phyloP scores from a whole-genome alignment of 2,888 invertebrate genomes.

The Eurytoma californica region DNA sequence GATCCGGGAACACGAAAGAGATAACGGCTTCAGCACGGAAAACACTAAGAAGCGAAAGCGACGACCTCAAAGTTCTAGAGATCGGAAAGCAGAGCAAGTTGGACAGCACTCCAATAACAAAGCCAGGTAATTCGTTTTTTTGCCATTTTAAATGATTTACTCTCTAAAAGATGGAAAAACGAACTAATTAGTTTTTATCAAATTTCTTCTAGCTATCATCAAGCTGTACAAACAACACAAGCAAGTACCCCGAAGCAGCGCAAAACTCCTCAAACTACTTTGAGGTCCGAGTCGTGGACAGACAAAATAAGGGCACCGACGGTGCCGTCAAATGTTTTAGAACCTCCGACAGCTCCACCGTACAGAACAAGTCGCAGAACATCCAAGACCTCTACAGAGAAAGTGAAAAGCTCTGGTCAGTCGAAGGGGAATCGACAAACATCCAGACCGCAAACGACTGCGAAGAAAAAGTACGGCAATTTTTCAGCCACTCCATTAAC shows the following conservation, averaged over 20 bases:
- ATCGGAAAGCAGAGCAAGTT: background rate
- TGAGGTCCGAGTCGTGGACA: background rate
- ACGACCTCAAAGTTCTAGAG: background rate
- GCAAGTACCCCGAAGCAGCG: background rate
- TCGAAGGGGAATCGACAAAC: background rate
- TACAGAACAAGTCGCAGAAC: background rate
- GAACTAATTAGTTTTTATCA: too few species aligned
- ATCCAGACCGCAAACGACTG: background rate
- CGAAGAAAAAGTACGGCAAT: constrained; percentile 10
- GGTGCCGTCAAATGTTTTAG: too few species aligned
- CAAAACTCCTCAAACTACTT: background rate
- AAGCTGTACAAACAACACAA: constrained; percentile 8
- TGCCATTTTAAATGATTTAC: background rate
- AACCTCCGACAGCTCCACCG: too few species aligned
- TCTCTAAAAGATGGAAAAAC: too few species aligned
- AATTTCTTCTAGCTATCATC: background rate
- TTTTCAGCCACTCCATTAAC: background rate
- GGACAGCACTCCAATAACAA: background rate
- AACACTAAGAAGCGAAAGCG: background rate
- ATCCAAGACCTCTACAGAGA: background rate
- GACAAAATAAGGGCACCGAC: too few species aligned
- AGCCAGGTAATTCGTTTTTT: constrained; percentile 2
- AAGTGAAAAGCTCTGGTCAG: background rate
- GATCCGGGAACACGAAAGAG: constrained; percentile 8
- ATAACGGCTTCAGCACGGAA: background rate